phyloP scores from a whole-genome alignment of 1,140 invertebrate genomes.

The Magallana ariakensis region DNA sequence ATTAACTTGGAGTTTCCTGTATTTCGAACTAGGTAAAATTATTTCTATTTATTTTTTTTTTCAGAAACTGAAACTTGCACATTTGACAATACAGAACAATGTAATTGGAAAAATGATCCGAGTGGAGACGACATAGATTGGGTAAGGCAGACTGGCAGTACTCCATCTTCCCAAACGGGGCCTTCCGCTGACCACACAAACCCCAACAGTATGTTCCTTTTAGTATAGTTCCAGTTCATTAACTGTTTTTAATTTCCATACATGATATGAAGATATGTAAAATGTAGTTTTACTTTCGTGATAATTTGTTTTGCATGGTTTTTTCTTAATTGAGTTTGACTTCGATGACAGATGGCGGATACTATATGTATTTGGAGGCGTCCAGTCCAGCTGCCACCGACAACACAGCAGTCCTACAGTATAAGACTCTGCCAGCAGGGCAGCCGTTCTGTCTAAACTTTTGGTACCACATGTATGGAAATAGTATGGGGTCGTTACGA shows the following conservation, averaged over 20 bases:
- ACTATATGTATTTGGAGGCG: constrained; percentile 42
- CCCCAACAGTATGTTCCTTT: too few relatives aligned
- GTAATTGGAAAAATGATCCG: constrained; percentile 71
- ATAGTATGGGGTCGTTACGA: constrained; percentile 9
- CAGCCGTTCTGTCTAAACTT: constrained; percentile 24
- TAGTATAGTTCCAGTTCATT: too few relatives aligned
- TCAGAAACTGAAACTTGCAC: constrained; percentile 56
- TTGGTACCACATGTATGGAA: constrained; percentile 49
- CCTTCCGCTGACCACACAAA: constrained; percentile 78
- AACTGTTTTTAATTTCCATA: too few relatives aligned
- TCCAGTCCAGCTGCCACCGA: neutral
- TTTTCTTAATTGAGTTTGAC: too few relatives aligned
- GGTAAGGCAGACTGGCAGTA: constrained; percentile 68
- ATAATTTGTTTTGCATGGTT: too few relatives aligned
- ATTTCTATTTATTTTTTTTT: constrained; percentile 47
- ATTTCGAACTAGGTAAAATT: too few relatives aligned
- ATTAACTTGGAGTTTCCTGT: too few relatives aligned
- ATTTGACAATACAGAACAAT: constrained; percentile 73
- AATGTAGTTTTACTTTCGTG: too few relatives aligned
- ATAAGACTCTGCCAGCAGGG: constrained; percentile 17
- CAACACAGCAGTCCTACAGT: constrained; percentile 21
- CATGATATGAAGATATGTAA: too few relatives aligned
- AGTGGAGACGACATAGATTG: constrained; percentile 73
- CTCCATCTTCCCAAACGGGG: constrained; percentile 63
- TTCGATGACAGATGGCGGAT: constrained; percentile 12